These are phyloP conservation scores for Hippocampus kuda DNA, from an alignment of 2,797 vertebrate species.

Conservation along the genomic window DNA sequence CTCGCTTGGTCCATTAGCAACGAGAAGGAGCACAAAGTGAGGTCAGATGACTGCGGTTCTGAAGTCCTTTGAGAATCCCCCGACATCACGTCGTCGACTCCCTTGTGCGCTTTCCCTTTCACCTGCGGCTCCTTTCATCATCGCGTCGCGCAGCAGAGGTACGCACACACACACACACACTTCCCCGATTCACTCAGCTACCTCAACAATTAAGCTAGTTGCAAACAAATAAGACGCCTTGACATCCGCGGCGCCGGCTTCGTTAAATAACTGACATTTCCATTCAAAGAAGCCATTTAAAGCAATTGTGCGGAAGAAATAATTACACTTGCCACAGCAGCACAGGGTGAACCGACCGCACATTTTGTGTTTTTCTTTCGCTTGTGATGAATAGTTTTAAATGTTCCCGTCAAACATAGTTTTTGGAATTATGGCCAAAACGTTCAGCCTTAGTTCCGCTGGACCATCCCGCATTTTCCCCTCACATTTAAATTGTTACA, in stretches of 20 bases:
- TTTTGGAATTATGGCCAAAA: too few relatives aligned
- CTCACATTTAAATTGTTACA: background rate
- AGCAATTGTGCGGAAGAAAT: too few relatives aligned
- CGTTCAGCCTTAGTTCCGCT: too few relatives aligned
- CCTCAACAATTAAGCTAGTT: background rate
- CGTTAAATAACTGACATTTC: background rate
- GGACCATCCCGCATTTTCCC: too few relatives aligned
- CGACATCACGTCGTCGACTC: conserved; percentile 12
- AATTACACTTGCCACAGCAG: too few relatives aligned
- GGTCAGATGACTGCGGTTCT: conserved; percentile 23
- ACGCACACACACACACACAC: background rate
- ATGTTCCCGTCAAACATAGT: too few relatives aligned
- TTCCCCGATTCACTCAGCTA: background rate
- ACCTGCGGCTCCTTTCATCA: conserved; percentile 15
- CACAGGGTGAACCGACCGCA: too few relatives aligned
- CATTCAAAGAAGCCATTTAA: too few relatives aligned
- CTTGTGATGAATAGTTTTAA: too few relatives aligned
- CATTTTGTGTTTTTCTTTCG: too few relatives aligned
- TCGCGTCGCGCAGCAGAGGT: conserved; percentile 8
- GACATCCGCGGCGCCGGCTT: too few relatives aligned
- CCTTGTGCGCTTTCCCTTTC: conserved; percentile 22
- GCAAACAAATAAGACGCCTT: background rate
- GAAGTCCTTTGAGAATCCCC: conserved; percentile 22
- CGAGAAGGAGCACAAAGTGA: conserved; percentile 18
- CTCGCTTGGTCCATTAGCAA: conserved; percentile 10